Base-by-base conservation (phyloP, 2,888 invertebrate genomes). In the Lasioglossum pauxillum region DNA sequence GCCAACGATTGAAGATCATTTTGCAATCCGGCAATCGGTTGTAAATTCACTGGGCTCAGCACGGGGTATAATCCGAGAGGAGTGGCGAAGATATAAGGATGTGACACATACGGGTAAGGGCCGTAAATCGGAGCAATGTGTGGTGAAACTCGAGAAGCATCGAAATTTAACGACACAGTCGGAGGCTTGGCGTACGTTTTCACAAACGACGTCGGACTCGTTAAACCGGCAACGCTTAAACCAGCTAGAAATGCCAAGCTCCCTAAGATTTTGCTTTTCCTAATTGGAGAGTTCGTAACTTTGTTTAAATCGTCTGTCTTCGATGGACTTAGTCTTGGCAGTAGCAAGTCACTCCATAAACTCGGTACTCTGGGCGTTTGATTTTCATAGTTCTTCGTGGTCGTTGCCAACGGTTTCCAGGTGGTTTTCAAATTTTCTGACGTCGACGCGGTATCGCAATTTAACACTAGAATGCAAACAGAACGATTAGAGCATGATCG, bases 211-310 rank as follows among this genome's bases (percentile, higher is more conserved):
- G 81, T 81, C 27, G 84, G 84, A 14, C 69, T 67, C 2, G 91
- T 82, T 38, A 91, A 87, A 73, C 89, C 88, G 14, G 90, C 92
- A 31, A 93, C 86, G 44, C 93, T 91, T 7, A 94, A 77, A 49
- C 94, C 94, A 60, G 94, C 91, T 7, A 94, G 67, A 23, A 95
- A 88, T 4, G 94, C 92, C 27, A 95, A 83, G 75, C 92, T 91
- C 5, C 93, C 92, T 2, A 94, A 89, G 71, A 94, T 90, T 88
- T 92, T 92, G 0, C 91, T 89, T 7, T 85, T 90, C 7, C 94
- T 85, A 0, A 76, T 86, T 0, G 83, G 49, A 16, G n/a, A 16
- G 10, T 82, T 81, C 3, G 38, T 46, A 4, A 49, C n/a, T 44
- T 46, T 81, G 10, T 79, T 74, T 4, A 53, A 31, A 12, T 75